Evolutionary conservation across 1,140 invertebrate species (phyloP).

Genomic region (Trissolcus basalis): DNA sequence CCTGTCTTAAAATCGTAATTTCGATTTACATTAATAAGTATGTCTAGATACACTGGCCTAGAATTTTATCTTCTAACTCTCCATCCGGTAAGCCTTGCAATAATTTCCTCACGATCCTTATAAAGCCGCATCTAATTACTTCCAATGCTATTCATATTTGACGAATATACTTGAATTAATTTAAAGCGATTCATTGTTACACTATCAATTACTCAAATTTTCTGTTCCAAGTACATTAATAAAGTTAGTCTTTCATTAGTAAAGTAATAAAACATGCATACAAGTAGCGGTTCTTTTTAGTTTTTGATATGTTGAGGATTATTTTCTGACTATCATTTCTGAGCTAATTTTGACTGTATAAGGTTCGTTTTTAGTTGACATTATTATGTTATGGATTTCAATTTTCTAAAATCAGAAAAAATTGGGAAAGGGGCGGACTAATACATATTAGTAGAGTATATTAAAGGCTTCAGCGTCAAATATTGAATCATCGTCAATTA

Average conservation of each 20-base stretch:
- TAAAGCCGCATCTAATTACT: background rate
- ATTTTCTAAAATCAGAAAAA: too few relatives aligned
- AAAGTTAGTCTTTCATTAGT: background rate
- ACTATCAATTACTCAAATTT: background rate
- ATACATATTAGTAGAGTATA: constrained; percentile 1
- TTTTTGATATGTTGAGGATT: too few relatives aligned
- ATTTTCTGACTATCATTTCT: background rate
- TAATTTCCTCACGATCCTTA: constrained; percentile 2
- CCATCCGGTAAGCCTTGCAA: constrained; percentile 10
- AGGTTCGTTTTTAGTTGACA: background rate
- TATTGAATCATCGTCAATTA: constrained; percentile 30
- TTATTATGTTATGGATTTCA: too few relatives aligned
- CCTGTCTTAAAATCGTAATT: too few relatives aligned
- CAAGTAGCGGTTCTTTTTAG: background rate
- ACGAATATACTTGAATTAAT: background rate
- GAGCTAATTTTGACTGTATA: background rate
- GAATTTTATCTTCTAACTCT: background rate
- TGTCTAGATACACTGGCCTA: too few relatives aligned
- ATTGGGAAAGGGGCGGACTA: background rate
- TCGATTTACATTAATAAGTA: too few relatives aligned
- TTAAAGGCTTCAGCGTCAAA: constrained; percentile 29
- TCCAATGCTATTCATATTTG: background rate
- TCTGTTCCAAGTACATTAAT: background rate
- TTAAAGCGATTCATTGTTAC: background rate
- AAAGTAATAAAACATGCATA: background rate